These are phyloP conservation scores for Pseudopipra pipra DNA, from an alignment of 2,113 vertebrate genomes.

Conservation along the genomic window DNA sequence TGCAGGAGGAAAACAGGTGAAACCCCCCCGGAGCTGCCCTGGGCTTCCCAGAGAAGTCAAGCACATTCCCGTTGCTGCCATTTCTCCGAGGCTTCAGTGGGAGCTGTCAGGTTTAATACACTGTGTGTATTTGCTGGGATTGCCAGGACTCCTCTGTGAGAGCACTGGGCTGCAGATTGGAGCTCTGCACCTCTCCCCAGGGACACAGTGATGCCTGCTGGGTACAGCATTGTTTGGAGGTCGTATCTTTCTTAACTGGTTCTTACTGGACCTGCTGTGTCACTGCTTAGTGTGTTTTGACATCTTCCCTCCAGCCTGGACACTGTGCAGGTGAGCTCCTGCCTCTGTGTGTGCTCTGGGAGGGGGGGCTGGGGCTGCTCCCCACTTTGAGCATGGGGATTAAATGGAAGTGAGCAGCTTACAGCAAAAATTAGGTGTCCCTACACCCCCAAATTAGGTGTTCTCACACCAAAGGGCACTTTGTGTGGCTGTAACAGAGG, in stretches of 20 bases:
- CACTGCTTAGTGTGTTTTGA: not conserved
- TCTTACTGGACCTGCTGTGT: not conserved
- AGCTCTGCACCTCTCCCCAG: not conserved
- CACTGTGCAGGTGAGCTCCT: fast-evolving
- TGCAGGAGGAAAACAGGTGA: not conserved
- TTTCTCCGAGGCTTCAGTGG: not conserved
- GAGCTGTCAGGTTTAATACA: not conserved
- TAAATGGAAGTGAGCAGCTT: not conserved
- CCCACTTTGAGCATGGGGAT: fast-evolving
- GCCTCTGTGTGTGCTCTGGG: not conserved
- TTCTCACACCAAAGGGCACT: not conserved
- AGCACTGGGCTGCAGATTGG: not conserved
- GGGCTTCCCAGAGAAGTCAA: not conserved
- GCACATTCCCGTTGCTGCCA: not conserved
- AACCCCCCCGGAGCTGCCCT: not conserved
- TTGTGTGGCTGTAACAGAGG: fast-evolving
- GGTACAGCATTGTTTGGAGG: fast-evolving
- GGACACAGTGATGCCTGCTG: not conserved
- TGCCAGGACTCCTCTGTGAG: not conserved
- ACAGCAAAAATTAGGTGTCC: not conserved
- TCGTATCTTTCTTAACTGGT: fast-evolving
- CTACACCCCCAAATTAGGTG: not conserved
- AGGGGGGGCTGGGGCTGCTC: not conserved
- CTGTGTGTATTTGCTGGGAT: not conserved
- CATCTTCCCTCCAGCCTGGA: not conserved